Base-by-base conservation (phyloP, 2,797 vertebrate genomes). In the Falco novaeseelandiae region DNA sequence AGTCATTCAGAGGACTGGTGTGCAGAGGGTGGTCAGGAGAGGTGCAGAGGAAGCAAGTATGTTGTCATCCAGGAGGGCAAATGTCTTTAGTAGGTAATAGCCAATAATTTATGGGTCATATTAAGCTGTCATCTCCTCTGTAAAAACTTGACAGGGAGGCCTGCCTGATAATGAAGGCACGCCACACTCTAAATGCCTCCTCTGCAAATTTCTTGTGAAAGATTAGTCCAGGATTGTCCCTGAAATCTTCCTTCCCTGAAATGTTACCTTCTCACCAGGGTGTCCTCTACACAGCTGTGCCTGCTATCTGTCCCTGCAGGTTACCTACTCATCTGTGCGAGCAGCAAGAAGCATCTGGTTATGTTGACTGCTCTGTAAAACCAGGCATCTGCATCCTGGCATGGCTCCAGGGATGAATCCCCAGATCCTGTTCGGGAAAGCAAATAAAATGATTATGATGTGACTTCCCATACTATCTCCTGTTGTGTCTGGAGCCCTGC, bases 281-380 rank as follows among this genome's bases (percentile, higher is more conserved):
- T 51, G 27, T 51, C 25, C 93, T 40, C 63, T 3, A 12, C 2
- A 2, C 78, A 73, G 74, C 91, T 52, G 78, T 59, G 63, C 84
- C 78, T 89, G 87, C 87, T 44, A 3, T 34, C 73, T 83, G 82
- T 42, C 82, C 94, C 87, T 62, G 74, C 67, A 55, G 93, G 94
- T 14, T 0, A 12, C 89, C 76, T 26, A 0, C 91, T 93, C 40
- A 30, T 12, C 62, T 7, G 21, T 13, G 74, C 14, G 80, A 86
- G 83, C 67, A 78, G 88, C 76, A 27, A 13, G 87, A 58, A 62
- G 80, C 86, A 90, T 17, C 81, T 81, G 89, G 32, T 9, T 54
- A 8, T 71, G 80, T 12, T 12, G 77, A n/a, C 5, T 81, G 82
- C 71, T 81, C 74, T 26, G 63, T 5, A 16, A 70, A 70, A 34